Percentiles rank a stretch among this genome's conserved stretches.
These are phyloP conservation scores for Pangasianodon gigas DNA, from an alignment of 2,113 vertebrate species.

Conservation along the genomic window DNA sequence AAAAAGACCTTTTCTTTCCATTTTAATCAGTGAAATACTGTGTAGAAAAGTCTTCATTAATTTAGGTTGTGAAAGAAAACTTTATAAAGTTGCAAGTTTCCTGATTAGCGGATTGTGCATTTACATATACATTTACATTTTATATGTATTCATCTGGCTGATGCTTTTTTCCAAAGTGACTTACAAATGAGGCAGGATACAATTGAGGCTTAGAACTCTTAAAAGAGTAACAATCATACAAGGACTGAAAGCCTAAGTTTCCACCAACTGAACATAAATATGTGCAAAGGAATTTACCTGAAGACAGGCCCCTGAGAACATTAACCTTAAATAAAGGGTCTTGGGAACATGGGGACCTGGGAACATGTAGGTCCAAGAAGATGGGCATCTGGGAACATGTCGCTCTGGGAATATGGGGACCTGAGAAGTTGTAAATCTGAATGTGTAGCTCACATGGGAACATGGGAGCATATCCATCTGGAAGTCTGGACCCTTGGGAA, in stretches of 20 bases:
- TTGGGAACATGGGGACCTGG: background rate
- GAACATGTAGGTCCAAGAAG: background rate
- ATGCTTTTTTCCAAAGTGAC: background rate
- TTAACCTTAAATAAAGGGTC: background rate
- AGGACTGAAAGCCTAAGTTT: background rate
- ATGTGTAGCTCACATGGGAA: background rate
- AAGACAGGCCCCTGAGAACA: background rate
- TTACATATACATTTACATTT: conserved; percentile 16
- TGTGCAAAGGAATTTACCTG: no score
- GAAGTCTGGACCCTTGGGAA: background rate
- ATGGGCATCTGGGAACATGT: background rate
- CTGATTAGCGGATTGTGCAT: conserved; percentile 3
- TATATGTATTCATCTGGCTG: conserved; percentile 1
- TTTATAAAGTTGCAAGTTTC: conserved; percentile 1
- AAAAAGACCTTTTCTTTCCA: background rate
- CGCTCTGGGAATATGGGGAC: background rate
- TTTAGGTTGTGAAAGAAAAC: background rate
- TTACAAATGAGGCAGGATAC: background rate
- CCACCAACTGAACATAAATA: background rate
- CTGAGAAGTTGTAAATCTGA: background rate
- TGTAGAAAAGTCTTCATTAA: background rate
- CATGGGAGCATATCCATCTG: background rate
- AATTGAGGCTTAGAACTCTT: background rate
- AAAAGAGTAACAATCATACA: background rate
- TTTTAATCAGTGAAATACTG: background rate